Conservation (phyloP, 2,888 invertebrate genomes). For the Anarsia innoxiella region DNA sequence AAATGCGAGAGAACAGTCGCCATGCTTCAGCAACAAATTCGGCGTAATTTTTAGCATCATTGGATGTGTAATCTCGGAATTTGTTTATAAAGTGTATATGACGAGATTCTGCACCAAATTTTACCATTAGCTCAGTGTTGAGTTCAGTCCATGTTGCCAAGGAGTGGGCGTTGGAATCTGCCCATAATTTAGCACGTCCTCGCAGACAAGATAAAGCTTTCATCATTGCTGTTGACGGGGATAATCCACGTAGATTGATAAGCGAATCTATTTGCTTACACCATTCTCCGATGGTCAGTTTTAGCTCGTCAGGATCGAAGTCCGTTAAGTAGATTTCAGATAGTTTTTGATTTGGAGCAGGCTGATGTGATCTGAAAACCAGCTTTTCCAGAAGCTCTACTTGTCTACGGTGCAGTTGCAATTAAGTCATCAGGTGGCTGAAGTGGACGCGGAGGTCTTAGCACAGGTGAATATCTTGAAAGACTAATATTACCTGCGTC, state of each 20-base stretch:
- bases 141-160: constrained; percentile 16
- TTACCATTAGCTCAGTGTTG: constrained; percentile 13
- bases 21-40: constrained; percentile 15
- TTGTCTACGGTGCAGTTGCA: too few relatives aligned
- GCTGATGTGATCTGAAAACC: too few relatives aligned
- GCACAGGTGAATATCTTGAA: too few relatives aligned
- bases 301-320: constrained; percentile 14
- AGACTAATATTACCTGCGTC: too few relatives aligned
- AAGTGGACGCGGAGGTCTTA: too few relatives aligned
- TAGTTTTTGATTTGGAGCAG: too few relatives aligned
- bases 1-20: constrained; percentile 14
- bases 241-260: constrained; percentile 8
- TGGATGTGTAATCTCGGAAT: constrained; percentile 17
- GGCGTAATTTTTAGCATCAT: constrained; percentile 13
- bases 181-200: constrained; percentile 17
- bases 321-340: constrained; percentile 14
- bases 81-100: constrained; percentile 14
- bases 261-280: constrained; percentile 11
- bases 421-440: too few relatives aligned
- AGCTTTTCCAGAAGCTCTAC: too few relatives aligned
- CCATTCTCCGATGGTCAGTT: constrained; percentile 15
- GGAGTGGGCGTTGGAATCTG: constrained; percentile 14
- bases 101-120: constrained; percentile 16
- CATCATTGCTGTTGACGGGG: constrained; percentile 9
- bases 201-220: constrained; percentile 11